Base-by-base conservation (phyloP, 2,888 invertebrate species). In the Drosophila subsilvestris region DNA sequence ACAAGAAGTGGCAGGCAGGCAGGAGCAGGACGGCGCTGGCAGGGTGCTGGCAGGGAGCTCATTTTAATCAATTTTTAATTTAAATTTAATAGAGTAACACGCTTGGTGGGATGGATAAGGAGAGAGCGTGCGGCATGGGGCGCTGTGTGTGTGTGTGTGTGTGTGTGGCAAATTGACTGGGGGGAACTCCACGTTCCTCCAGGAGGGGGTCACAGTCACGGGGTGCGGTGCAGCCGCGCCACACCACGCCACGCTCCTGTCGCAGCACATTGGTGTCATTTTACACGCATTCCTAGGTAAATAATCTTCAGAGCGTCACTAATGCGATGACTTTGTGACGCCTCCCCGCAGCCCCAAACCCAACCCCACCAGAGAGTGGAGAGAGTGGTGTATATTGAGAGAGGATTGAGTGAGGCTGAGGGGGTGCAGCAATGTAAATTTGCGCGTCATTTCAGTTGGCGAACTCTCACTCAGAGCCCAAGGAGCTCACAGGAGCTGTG, bases 11-110 rank as follows among this genome's bases (percentile, higher is more conserved):
- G 14, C 14, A 14, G 37, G 12, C 37, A 37, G 37, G 25, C 14
- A 14, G 55, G 22, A 17, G 22, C 27, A 25, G 8, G 8, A 1
- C 27, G 27, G 27, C 8, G 27, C 14, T 37, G 37, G 14, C 37
- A 14, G 37, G 14, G 37, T 6, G 14, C 42, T 20, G 47, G 29
- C 49, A 53, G 59, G 58, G 69, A 68, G 82, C 85, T 81, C 85
- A 65, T 85, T 89, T 89, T 89, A 88, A 88, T 88, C 89, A 88
- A 88, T 89, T 88, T 89, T 89, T 89, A 89, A 88, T 88, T 88
- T 81, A 89, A 89, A 88, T 88, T 84, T 86, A 88, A 88, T 88
- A 88, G 82, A 86, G 88, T 84, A 84, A 88, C 79, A 76, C 72
- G 75, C 84, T 76, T 53, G 47, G 63, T 62, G 73, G 54, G 25